Conservation (phyloP, 2,113 vertebrate species). For the Misgurnus anguillicaudatus region DNA sequence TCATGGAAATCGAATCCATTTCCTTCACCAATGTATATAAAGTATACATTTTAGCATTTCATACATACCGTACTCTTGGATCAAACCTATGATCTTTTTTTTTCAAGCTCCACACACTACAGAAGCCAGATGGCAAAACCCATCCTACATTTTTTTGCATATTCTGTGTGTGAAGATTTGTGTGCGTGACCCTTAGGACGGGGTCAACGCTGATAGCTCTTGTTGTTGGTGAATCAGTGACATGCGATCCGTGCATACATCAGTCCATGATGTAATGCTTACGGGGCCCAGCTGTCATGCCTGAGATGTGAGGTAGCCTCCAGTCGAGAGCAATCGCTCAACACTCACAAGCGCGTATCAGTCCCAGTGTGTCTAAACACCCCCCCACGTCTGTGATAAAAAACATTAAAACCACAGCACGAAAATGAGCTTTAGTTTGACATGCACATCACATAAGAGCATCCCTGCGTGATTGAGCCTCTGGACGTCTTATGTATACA, state of each 20-base stretch:
- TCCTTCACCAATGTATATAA: no score
- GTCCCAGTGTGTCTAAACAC: constrained; percentile 50
- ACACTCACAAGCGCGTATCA: constrained; percentile 22
- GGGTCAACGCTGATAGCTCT: constrained; percentile 16
- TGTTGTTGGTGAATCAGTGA: constrained; percentile 22
- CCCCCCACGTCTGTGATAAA: constrained; percentile 52
- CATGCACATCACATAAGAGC: constrained; percentile 18
- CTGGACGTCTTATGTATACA: constrained; percentile 53
- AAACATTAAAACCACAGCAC: background rate
- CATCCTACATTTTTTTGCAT: no score
- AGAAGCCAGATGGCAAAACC: background rate
- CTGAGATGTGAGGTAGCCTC: constrained; percentile 49
- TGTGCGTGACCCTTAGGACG: background rate
- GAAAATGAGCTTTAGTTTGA: constrained; percentile 28
- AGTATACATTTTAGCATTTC: no score
- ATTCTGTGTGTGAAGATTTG: background rate
- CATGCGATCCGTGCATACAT: constrained; percentile 33
- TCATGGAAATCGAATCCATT: no score
- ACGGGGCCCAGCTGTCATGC: constrained; percentile 52
- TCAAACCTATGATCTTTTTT: background rate
- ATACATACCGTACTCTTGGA: no score
- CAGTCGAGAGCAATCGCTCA: constrained; percentile 39
- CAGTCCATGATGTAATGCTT: constrained; percentile 50
- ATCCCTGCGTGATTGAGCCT: constrained; percentile 27
- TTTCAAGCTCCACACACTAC: background rate